Evolutionary conservation across 37 sponge, comb jelly and placozoan species (phyloP), one percentile per base, ranked within the genome.

Genomic region (Hexactinellida sp.): DNA sequence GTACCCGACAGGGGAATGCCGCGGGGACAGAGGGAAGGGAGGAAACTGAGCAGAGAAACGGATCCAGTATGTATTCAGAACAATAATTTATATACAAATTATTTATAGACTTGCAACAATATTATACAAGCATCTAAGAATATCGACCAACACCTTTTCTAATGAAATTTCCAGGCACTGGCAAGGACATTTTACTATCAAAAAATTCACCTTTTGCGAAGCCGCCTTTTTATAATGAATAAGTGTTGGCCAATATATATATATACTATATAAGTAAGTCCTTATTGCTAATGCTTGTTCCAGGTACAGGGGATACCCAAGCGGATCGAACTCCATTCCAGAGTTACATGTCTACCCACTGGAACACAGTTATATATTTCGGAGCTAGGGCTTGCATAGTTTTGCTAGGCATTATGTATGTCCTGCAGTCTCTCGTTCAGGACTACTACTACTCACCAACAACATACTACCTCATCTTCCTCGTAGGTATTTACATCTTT

Each of bases 361-460:
- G 34, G 30, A 23, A 63, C 34, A 28, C 21, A n/a, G 5, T 63
- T 5, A 28, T 28, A 3, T 63, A 63, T n/a, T 63, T 63, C 13
- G 34, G 76, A 32, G 76, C 76, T 63, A 63, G 76, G 34, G 5
- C 19, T n/a, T 63, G 25, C 30, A 63, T 63, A 10, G 32, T 63
- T 3, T 63, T 63, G 34, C 25, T 63, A 23, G 76, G 76, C 5
- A 28, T 63, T 23, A 3, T 63, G 28, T 63, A 63, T n/a, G 5
- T 63, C 76, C 3, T 63, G 3, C 76, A 21, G 13, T 10, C 32
- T 25, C 13, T 63, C 3, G 76, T 23, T 63, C 76, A 63, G 76
- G 76, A 63, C 76, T 63, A 63, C 30, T 63, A 63, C 76, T 63
- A 63, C 76, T 32, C 76, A 63, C 30, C 30, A 1, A 63, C 76